Conservation (phyloP, 2,797 vertebrate species). For the Dipus sagitta region DNA sequence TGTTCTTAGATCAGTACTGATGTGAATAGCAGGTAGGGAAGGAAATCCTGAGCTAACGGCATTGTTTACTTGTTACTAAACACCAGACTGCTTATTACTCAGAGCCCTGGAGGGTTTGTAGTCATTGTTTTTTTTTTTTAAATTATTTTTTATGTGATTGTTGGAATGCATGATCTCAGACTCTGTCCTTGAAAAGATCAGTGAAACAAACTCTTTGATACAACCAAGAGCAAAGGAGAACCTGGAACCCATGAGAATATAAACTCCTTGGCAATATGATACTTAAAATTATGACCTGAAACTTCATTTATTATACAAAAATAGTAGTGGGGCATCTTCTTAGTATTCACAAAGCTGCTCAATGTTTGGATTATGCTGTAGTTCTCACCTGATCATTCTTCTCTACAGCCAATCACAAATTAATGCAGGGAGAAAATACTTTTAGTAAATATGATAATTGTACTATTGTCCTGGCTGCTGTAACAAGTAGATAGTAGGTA, state of each 20-base stretch:
- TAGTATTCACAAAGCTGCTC: conserved; percentile 44
- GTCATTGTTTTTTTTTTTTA: conserved; percentile 66
- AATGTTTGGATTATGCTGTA: conserved; percentile 3
- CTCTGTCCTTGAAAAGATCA: conserved; percentile 64
- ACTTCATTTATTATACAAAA: conserved; percentile 4
- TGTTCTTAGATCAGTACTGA: conserved; percentile 65
- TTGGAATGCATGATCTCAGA: conserved; percentile 67
- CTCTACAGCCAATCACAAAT: conserved; percentile 33
- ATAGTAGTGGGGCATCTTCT: not conserved
- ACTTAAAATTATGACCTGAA: not conserved
- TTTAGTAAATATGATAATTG: conserved; percentile 47
- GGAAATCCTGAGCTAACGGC: conserved; percentile 79
- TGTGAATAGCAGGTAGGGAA: conserved; percentile 74
- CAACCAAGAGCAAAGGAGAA: conserved; percentile 44
- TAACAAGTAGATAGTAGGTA: conserved; percentile 22
- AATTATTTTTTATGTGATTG: not conserved
- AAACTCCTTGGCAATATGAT: not conserved
- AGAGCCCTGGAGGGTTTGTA: conserved; percentile 38
- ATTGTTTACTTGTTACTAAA: conserved; percentile 75
- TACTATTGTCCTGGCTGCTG: not conserved
- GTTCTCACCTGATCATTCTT: conserved; percentile 29
- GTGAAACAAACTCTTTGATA: not conserved
- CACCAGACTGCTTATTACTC: conserved; percentile 69
- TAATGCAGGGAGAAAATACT: conserved; percentile 31
- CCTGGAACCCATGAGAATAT: not conserved